Percentiles rank a stretch among this genome's conserved stretches.
These are phyloP conservation scores for Pyrrhia umbra DNA, from an alignment of 2,888 invertebrate genomes.

Conservation along the genomic window DNA sequence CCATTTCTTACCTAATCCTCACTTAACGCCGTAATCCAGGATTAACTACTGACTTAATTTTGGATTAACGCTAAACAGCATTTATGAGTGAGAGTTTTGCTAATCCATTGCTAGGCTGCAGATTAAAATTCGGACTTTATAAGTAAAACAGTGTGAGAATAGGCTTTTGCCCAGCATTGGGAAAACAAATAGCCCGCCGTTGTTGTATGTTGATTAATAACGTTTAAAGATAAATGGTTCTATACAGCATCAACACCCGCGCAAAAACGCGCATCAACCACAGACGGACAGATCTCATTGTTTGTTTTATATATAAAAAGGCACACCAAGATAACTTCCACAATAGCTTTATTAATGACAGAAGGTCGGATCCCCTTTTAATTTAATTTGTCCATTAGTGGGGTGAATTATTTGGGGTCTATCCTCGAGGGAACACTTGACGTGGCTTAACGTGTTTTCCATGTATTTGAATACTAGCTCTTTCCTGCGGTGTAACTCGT, in stretches of 20 bases:
- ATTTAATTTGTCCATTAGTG: conserved; percentile 50
- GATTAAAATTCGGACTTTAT: no score
- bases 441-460: conserved; percentile 18
- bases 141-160: no score
- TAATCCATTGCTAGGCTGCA: no score
- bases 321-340: conserved; percentile 16
- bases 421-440: conserved; percentile 28
- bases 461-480: no score
- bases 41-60: no score
- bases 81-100: no score
- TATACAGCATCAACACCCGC: not conserved
- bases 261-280: conserved; percentile 1
- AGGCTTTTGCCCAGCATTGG: no score
- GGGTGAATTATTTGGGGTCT: conserved; percentile 41
- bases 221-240: conserved; percentile 3
- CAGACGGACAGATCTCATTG: not conserved
- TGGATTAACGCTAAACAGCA: no score
- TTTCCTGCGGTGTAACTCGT: no score
- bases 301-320: conserved; percentile 15
- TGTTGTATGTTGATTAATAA: conserved; percentile 17
- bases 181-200: not conserved
- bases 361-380: conserved; percentile 35
- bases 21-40: no score
- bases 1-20: no score
- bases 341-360: conserved; percentile 30